A percentile compares a stretch with the other conserved stretches of the same genome.
These are phyloP conservation scores for Ceratina calcarata DNA, from an alignment of 1,140 invertebrate genomes.

Conservation along the genomic window DNA sequence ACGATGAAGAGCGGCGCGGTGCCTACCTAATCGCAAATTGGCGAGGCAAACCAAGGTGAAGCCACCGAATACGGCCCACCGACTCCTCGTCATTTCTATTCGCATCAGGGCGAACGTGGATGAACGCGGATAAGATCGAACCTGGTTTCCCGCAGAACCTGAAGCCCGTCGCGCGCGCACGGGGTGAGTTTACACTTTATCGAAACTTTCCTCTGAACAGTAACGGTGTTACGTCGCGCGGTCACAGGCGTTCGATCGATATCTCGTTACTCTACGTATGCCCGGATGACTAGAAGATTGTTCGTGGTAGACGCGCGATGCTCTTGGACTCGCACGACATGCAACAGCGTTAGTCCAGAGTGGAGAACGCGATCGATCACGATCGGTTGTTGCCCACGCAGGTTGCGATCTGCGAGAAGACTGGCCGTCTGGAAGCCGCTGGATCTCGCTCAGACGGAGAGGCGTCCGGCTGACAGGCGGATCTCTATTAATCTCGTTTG, in stretches of 20 bases:
- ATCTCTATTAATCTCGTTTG: conserved; percentile 68
- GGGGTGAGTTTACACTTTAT: not conserved
- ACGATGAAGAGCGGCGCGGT: conserved; percentile 5
- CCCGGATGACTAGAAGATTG: conserved; percentile 24
- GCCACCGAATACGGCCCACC: conserved; percentile 58
- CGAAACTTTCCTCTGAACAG: not conserved
- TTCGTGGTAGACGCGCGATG: conserved; percentile 23
- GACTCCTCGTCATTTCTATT: conserved; percentile 46
- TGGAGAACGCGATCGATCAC: conserved; percentile 51
- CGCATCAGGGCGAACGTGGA: conserved; percentile 46
- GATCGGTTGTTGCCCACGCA: conserved; percentile 65
- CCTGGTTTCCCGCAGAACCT: no score
- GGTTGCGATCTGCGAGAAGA: conserved; percentile 69
- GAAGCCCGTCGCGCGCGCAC: no score
- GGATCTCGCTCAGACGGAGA: conserved; percentile 54
- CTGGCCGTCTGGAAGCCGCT: conserved; percentile 58
- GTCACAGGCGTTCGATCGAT: conserved; percentile 24
- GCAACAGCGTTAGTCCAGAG: conserved; percentile 19
- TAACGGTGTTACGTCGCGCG: no score
- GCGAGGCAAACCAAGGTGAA: conserved; percentile 58
- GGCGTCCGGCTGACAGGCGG: conserved; percentile 63
- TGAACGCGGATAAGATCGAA: not conserved
- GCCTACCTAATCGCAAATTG: conserved; percentile 67
- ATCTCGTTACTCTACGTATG: conserved; percentile 31
- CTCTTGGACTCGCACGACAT: conserved; percentile 28